phyloP scores from a whole-genome alignment of 2,888 invertebrate genomes.

The Arge pagana region DNA sequence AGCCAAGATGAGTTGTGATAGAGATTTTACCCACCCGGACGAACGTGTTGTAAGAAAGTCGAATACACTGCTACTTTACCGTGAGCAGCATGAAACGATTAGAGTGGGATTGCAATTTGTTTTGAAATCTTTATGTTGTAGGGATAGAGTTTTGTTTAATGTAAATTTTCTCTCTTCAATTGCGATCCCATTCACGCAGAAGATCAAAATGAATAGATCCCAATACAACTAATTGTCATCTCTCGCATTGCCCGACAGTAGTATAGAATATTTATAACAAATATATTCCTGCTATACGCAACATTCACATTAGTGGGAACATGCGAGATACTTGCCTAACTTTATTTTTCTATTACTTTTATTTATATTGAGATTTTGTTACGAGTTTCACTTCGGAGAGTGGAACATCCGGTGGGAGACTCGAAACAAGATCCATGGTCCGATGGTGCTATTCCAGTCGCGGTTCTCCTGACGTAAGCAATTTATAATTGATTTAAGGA shows the following conservation, averaged over 20 bases:
- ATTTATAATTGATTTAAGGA: constrained; percentile 12
- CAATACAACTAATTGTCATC: constrained; percentile 6
- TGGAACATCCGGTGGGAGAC: constrained; percentile 21
- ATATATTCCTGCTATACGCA: constrained; percentile 22
- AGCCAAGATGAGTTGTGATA: constrained; percentile 4
- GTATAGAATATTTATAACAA: constrained; percentile 6
- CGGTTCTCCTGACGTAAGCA: constrained; percentile 20
- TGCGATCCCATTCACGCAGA: constrained; percentile 1
- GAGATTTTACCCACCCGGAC: constrained; percentile 6
- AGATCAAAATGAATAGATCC: constrained; percentile 1
- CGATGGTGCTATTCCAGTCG: constrained; percentile 36
- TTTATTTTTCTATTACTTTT: constrained; percentile 41
- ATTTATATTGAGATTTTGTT: constrained; percentile 32
- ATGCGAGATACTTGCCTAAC: constrained; percentile 35
- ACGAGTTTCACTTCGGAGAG: constrained; percentile 17
- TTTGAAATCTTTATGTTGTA: constrained; percentile 4
- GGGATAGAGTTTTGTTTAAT: constrained; percentile 16
- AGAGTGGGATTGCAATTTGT: constrained; percentile 9
- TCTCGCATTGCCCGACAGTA: not conserved
- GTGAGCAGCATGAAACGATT: constrained; percentile 9
- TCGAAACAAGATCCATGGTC: constrained; percentile 25
- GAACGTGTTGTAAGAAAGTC: constrained; percentile 8
- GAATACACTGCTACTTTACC: constrained; percentile 4
- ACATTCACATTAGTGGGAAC: constrained; percentile 25
- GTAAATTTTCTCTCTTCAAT: not conserved